Percentiles rank a stretch among this genome's conserved stretches.
Conservation (phyloP, 1,140 invertebrate genomes). For the Tetramorium alpestre region DNA sequence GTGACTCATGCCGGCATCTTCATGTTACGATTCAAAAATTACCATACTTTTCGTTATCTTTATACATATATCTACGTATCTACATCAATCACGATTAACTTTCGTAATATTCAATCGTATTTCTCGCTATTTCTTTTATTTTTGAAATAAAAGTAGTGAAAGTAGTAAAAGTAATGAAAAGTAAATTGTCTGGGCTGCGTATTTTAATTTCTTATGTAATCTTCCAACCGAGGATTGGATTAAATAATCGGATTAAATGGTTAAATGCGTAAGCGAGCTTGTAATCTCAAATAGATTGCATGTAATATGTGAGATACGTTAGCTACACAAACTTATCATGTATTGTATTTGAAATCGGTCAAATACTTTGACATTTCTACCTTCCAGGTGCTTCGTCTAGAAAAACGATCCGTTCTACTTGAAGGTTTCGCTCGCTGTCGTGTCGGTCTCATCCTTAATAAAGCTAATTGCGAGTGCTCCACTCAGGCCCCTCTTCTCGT, state of each 20-base stretch:
- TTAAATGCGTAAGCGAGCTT: neutral
- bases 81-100: neutral
- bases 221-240: neutral
- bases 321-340: neutral
- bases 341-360: neutral
- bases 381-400: neutral
- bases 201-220: slow-evolving; percentile 3
- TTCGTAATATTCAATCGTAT: neutral
- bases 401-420: slow-evolving; percentile 56
- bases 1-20: slow-evolving; percentile 18
- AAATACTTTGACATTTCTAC: neutral
- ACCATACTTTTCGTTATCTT: slow-evolving; percentile 5
- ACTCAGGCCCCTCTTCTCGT: slow-evolving; percentile 30
- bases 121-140: neutral
- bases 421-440: slow-evolving; percentile 52
- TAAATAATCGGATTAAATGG: neutral
- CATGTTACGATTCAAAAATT: slow-evolving; percentile 20
- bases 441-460: slow-evolving; percentile 66
- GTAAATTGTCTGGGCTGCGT: neutral
- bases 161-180: neutral
- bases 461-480: slow-evolving; percentile 69
- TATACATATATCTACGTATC: neutral
- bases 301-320: neutral
- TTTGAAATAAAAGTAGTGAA: neutral
- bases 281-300: neutral